phyloP scores from a whole-genome alignment of 2,113 vertebrate species.

The Pelodiscus sinensis region DNA sequence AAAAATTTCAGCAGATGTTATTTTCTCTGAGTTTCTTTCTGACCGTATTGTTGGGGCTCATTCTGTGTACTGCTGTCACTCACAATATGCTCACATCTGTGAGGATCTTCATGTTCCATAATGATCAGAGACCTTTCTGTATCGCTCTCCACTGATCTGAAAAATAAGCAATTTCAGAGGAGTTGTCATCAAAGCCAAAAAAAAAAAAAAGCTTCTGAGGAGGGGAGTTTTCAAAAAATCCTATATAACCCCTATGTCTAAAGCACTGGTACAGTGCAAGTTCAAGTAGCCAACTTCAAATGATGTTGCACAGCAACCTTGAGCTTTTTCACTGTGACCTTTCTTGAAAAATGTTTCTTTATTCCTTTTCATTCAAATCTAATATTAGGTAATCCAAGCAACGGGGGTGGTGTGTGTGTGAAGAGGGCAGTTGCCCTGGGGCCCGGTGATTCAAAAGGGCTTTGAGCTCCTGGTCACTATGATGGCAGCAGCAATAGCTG shows the following conservation, averaged over 20 bases:
- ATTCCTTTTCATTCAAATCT: slow-evolving; percentile 55
- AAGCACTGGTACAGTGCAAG: slow-evolving; percentile 41
- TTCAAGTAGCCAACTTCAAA: slow-evolving; percentile 62
- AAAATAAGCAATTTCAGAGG: slow-evolving; percentile 77
- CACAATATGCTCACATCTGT: slow-evolving; percentile 54
- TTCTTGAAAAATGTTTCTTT: slow-evolving; percentile 33
- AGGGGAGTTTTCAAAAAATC: slow-evolving; percentile 39
- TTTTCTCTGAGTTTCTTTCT: slow-evolving; percentile 44
- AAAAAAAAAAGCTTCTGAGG: slow-evolving; percentile 49
- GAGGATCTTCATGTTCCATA: slow-evolving; percentile 72
- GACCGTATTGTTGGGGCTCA: slow-evolving; percentile 25
- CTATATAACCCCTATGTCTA: slow-evolving; percentile 44
- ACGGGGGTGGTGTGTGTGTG: too few relatives aligned
- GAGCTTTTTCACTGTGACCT: slow-evolving; percentile 26
- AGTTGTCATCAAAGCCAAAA: slow-evolving; percentile 65
- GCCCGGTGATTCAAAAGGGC: too few relatives aligned
- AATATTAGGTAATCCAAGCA: not conserved
- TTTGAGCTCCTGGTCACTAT: too few relatives aligned
- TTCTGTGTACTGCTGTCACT: slow-evolving; percentile 58
- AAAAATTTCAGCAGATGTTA: slow-evolving; percentile 60
- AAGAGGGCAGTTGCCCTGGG: too few relatives aligned
- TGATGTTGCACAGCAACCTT: not conserved
- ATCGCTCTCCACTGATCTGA: slow-evolving; percentile 73
- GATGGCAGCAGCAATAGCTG: too few relatives aligned
- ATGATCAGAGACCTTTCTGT: slow-evolving; percentile 62